Evolutionary conservation across 2,888 invertebrate species (phyloP), one percentile per base, ranked within the genome.

Genomic region (Spatulosminthurus flaviceps): DNA sequence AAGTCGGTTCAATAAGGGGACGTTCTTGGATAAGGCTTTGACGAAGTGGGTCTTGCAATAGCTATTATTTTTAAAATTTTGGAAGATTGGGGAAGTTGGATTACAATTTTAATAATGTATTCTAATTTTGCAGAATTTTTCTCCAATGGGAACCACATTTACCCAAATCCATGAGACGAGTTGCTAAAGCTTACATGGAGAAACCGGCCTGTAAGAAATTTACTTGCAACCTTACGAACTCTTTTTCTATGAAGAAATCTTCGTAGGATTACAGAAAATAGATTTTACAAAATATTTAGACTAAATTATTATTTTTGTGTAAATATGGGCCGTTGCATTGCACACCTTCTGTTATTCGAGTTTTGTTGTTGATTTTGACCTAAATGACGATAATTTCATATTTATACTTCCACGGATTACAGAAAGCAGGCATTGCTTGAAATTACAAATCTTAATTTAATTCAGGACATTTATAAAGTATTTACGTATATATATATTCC

Each of bases 1-100:
- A 41, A 83, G 83, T 71, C 72, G 82, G 0, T 76, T 80, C n/a
- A 83, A 83, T 75, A 75, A 82, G 61, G 84, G 84, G 4, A 80
- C 81, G 7, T 73, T 84, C 42, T 26, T 84, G 29, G 84, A 84
- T 76, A 81, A 79, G 34, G 81, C 83, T 13, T 60, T 84, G 13
- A 83, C 81, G 70, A 79, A 78, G 83, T 83, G 76, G 64, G 51
- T 51, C 16, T 51, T 2, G 16, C 19, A 70, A 66, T 2, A 29
- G 11, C 19, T 24, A 22, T 64, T 75, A 21, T 29, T 60, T 73
- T 41, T 9, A 9, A 9, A 41, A 41, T 41, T 41, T 41, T 41
- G 41, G n/a, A n/a, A n/a, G n/a, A n/a, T n/a, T n/a, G n/a, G n/a
- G n/a, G n/a, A n/a, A n/a, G n/a, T n/a, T n/a, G n/a, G n/a, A n/a